Base-by-base conservation (phyloP, 35 echinoderm and acorn worm genomes). In the Heliocidaris tuberculata region DNA sequence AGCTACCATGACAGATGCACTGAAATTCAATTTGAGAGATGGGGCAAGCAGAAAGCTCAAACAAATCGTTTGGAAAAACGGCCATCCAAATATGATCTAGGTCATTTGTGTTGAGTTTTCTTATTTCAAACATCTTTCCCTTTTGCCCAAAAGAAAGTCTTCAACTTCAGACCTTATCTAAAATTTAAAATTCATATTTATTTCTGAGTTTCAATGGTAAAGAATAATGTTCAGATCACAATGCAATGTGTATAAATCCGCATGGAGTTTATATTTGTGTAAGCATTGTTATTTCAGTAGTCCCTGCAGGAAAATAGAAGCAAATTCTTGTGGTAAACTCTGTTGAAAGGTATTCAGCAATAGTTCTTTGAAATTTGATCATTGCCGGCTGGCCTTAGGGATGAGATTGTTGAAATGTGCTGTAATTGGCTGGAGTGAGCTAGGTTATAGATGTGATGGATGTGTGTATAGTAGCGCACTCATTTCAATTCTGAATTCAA, bases 331-430 rank as follows among this genome's bases (percentile, higher is more conserved):
- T n/a, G 65, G 65, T 21, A 60, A 60, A 24, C 7, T 21, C 4
- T 78, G 65, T 78, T 78, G 65, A 78, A 78, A 78, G 65, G 27
- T 78, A 19, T 78, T 24, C 65, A 78, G 65, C 65, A 78, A 78
- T 78, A 78, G 21, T 78, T 78, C 21, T 78, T 78, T 78, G 65
- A 78, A 78, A 78, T 78, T n/a, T 78, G 65, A 78, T 78, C 65
- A 7, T 89, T 89, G 30, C 31, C 31, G 87, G 32, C 87, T 47
- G 31, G 87, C 87, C 87, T 32, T 32, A 48, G 87, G 87, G 87
- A 89, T 27, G 17, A 16, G 31, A 89, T 89, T 89, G 87, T 89
- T 89, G 87, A 89, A 89, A 89, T 48, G 19, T 89, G 9, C 87
- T 16, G 47, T 89, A 48, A 89, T 89, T 89, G 87, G 87, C 47